Evolutionary conservation across 2,888 invertebrate genomes (phyloP).

Genomic region (Pollenia griseotomentosa): DNA sequence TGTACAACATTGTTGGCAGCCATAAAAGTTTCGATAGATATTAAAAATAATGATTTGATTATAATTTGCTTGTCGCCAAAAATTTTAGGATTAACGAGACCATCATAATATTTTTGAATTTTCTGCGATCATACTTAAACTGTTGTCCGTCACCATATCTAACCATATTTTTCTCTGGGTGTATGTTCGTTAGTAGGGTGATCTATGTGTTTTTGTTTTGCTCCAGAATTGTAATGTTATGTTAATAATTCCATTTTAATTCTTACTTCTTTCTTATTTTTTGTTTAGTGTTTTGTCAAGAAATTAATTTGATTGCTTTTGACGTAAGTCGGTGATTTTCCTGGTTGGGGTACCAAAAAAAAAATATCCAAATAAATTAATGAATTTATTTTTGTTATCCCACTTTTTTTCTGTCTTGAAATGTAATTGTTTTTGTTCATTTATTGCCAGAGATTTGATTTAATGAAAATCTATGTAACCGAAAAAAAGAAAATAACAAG

Average conservation of each 20-base stretch:
- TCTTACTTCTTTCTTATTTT: constrained; percentile 17
- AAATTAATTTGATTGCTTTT: constrained; percentile 77
- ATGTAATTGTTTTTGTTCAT: constrained; percentile 73
- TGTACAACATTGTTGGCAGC: too few relatives aligned
- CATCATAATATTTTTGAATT: too few relatives aligned
- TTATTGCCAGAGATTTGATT: constrained; percentile 64
- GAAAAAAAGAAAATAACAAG: not conserved
- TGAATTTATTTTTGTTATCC: constrained; percentile 55
- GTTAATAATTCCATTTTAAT: constrained; percentile 59
- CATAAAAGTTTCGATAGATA: too few relatives aligned
- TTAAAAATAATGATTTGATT: too few relatives aligned
- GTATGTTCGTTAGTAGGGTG: constrained; percentile 6
- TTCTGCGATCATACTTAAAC: too few relatives aligned
- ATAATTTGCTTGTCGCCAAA: too few relatives aligned
- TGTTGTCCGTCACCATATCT: too few relatives aligned
- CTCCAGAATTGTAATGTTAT: constrained; percentile 47
- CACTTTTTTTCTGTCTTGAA: constrained; percentile 9
- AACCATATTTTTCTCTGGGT: not conserved
- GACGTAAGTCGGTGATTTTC: constrained; percentile 79
- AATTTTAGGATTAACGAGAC: too few relatives aligned
- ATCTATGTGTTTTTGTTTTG: not conserved
- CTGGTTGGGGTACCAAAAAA: not conserved
- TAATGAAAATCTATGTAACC: constrained; percentile 60
- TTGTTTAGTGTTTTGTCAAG: constrained; percentile 63
- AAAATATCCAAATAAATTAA: constrained; percentile 75